Conservation (phyloP, 1,140 invertebrate genomes). For the Drosophila subpulchrella region DNA sequence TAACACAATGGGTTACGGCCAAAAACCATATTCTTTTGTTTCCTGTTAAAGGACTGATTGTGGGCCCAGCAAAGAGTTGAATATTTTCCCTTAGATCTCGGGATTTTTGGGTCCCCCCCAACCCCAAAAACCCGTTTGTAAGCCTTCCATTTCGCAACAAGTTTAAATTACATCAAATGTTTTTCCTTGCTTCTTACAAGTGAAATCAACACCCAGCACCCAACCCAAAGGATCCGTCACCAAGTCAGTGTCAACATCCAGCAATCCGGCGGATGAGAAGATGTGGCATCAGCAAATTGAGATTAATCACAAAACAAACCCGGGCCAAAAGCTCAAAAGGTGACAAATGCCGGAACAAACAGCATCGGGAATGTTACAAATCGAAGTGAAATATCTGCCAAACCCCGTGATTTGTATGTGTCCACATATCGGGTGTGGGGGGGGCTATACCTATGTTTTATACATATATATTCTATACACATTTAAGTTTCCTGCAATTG, state of each 20-base stretch:
- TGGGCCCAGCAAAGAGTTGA: background rate
- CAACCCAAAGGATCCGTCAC: no score
- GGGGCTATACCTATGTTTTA: background rate
- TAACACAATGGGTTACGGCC: slow-evolving; percentile 1
- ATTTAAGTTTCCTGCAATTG: slow-evolving; percentile 76
- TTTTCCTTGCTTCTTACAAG: slow-evolving; percentile 16
- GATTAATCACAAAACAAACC: slow-evolving; percentile 72
- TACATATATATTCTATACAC: slow-evolving; percentile 31
- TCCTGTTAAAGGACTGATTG: slow-evolving; percentile 11
- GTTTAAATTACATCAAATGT: slow-evolving; percentile 35
- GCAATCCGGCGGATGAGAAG: slow-evolving; percentile 28
- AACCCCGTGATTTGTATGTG: slow-evolving; percentile 72
- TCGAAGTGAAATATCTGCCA: slow-evolving; percentile 57
- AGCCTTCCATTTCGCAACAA: background rate
- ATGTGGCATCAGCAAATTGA: slow-evolving; percentile 65
- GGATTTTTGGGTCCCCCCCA: background rate
- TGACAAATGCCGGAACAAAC: slow-evolving; percentile 64
- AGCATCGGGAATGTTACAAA: slow-evolving; percentile 23
- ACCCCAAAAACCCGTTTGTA: no score
- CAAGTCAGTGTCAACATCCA: slow-evolving; percentile 22
- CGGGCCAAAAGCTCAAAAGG: slow-evolving; percentile 58
- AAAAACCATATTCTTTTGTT: slow-evolving; percentile 1
- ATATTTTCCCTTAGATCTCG: background rate
- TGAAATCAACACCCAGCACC: background rate
- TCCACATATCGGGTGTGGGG: slow-evolving; percentile 11